Base-by-base conservation (phyloP, 2,113 vertebrate species). In the Corydoras sp. region DNA sequence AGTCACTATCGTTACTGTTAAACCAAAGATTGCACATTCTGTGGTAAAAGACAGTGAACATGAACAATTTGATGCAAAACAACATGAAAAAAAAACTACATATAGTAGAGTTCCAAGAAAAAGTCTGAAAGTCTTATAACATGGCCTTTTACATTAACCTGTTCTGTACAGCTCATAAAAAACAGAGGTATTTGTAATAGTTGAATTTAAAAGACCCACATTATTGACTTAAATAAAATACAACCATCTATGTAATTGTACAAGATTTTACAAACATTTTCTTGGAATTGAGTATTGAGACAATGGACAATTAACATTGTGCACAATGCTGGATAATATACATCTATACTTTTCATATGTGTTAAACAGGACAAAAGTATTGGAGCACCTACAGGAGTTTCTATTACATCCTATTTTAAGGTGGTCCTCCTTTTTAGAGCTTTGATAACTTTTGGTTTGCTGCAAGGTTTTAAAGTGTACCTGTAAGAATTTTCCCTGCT, bases 21-120 rank as follows among this genome's bases (percentile, higher is more conserved):
- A 59, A 51, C 18, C 10, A 69, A 60, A 62, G 55, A 49, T 11
- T 55, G 67, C 49, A 68, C 65, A 78, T 68, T 63, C 72, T 49
- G 50, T 15, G n/a, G 56, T 63, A 55, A 70, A 49, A 68, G n/a
- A 62, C 71, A 60, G 60, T 54, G 2, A 49, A 55, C 18, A 69
- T 43, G 35, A 43, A 43, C 35, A 43, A 43, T 43, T 8, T 43
- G 35, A 43, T 43, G 35, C 4, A 43, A 43, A 43, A 69, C 30
- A 43, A 3, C 43, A 18, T 59, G 49, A 43, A 43, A 43, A 43
- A 43, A 5, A 5, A 5, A 43, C 3, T 43, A 4, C 35, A 43
- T 31, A 18, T 48, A 58, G 11, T 65, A 29, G 8, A 11, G 3
- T 1, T 4, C 9, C 9, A 35, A 68, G 59, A 76, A 10, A 49